phyloP scores from a whole-genome alignment of 2,113 vertebrate genomes.

The Zosterops borbonicus region DNA sequence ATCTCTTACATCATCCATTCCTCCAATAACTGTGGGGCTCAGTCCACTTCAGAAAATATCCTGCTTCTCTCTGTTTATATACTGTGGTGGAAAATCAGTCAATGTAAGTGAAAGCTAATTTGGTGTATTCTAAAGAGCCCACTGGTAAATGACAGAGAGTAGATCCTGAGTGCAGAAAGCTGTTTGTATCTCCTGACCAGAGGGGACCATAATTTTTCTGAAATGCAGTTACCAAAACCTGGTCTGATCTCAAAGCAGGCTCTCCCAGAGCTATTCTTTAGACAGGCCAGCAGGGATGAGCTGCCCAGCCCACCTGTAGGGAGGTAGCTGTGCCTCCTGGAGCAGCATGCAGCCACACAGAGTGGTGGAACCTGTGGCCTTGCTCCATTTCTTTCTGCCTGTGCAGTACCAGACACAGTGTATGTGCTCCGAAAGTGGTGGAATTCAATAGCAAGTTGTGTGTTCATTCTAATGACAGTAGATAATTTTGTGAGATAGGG shows the following conservation, averaged over 20 bases:
- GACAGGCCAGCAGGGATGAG: accelerated
- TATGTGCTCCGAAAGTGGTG: neutral
- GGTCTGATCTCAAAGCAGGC: neutral
- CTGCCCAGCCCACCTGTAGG: neutral
- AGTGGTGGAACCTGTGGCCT: neutral
- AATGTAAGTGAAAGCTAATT: neutral
- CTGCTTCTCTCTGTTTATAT: neutral
- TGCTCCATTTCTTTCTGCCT: neutral
- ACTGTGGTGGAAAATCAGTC: neutral
- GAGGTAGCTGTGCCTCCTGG: neutral
- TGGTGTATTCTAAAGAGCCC: neutral
- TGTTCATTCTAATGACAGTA: neutral
- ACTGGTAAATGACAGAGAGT: neutral
- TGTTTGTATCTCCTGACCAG: neutral
- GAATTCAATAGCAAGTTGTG: neutral
- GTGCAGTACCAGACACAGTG: neutral
- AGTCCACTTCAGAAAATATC: neutral
- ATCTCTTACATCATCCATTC: neutral
- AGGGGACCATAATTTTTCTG: neutral
- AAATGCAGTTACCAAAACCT: neutral
- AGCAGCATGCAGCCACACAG: accelerated
- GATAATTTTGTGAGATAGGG: neutral
- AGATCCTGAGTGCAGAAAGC: neutral
- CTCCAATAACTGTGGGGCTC: neutral
- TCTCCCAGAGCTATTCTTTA: neutral